These are phyloP conservation scores for Nerophis lumbriciformis DNA, from an alignment of 2,113 vertebrate species.

Conservation along the genomic window DNA sequence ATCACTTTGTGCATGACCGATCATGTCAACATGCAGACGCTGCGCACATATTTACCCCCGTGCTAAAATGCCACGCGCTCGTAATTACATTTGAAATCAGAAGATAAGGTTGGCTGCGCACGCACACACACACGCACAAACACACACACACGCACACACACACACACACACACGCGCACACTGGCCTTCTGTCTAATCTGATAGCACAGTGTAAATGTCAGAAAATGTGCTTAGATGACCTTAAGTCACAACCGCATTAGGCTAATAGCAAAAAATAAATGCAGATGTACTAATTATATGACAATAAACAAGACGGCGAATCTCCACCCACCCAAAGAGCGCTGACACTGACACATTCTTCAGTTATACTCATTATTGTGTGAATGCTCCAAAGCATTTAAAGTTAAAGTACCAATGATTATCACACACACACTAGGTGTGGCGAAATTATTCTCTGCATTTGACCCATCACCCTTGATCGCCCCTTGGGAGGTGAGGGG, in stretches of 20 bases:
- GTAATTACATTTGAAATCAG: slow-evolving; percentile 41
- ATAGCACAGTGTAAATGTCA: slow-evolving; percentile 47
- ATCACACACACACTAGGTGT: no score
- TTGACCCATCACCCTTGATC: no score
- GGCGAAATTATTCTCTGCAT: no score
- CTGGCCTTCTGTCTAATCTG: slow-evolving; percentile 24
- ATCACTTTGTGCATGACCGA: slow-evolving; percentile 4
- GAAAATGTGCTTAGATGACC: slow-evolving; percentile 29
- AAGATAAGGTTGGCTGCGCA: slow-evolving; percentile 21
- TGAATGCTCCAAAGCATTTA: no score
- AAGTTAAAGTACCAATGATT: no score
- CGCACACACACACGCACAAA: slow-evolving; percentile 12
- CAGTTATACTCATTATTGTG: no score
- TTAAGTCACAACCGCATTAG: slow-evolving; percentile 20
- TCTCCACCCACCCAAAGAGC: no score
- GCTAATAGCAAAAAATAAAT: slow-evolving; percentile 10
- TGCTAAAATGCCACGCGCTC: slow-evolving; percentile 29
- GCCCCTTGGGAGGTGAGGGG: no score
- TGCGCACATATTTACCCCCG: slow-evolving; percentile 13
- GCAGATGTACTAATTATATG: no score
- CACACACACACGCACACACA: slow-evolving; percentile 20
- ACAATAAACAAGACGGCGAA: not conserved
- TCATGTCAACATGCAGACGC: slow-evolving; percentile 11
- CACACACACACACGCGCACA: slow-evolving; percentile 23
- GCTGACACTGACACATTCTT: no score